Percentiles rank a stretch among this genome's conserved stretches.
phyloP scores from a whole-genome alignment of 1,140 invertebrate genomes.

The Zaprionus ghesquierei region DNA sequence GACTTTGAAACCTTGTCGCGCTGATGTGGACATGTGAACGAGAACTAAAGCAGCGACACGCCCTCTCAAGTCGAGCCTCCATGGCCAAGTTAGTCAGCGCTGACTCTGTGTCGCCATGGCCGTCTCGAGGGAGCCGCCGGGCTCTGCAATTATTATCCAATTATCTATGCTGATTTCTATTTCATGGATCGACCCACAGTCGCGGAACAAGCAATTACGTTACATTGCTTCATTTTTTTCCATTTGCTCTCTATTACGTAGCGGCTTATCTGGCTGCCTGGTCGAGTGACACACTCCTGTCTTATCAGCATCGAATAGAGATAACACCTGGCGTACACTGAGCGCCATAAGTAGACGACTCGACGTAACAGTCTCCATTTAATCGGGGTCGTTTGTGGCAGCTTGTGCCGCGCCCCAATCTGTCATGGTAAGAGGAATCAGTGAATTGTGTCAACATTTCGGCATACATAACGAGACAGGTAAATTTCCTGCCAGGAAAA shows the following conservation, averaged over 20 bases:
- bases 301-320: not conserved
- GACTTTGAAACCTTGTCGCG: slow-evolving; percentile 10
- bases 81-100: not conserved
- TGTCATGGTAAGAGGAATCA: not conserved
- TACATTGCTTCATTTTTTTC: not conserved
- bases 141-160: slow-evolving; percentile 62
- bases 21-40: slow-evolving; percentile 49
- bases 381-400: not conserved
- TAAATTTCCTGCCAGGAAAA: not conserved
- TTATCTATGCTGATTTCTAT: slow-evolving; percentile 69
- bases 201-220: not conserved
- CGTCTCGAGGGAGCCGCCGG: slow-evolving; percentile 35
- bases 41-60: slow-evolving; percentile 54
- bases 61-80: slow-evolving; percentile 25
- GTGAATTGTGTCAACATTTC: not conserved
- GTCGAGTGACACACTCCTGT: not conserved
- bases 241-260: slow-evolving; percentile 27
- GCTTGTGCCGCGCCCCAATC: not conserved
- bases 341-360: not conserved
- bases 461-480: not conserved
- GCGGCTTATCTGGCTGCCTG: not conserved
- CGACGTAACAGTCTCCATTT: not conserved
- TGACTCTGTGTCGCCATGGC: slow-evolving; percentile 5
- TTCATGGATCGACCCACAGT: slow-evolving; percentile 40
- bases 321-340: not conserved